Evolutionary conservation across 2,113 vertebrate genomes (phyloP).

Genomic region (Lophius piscatorius): DNA sequence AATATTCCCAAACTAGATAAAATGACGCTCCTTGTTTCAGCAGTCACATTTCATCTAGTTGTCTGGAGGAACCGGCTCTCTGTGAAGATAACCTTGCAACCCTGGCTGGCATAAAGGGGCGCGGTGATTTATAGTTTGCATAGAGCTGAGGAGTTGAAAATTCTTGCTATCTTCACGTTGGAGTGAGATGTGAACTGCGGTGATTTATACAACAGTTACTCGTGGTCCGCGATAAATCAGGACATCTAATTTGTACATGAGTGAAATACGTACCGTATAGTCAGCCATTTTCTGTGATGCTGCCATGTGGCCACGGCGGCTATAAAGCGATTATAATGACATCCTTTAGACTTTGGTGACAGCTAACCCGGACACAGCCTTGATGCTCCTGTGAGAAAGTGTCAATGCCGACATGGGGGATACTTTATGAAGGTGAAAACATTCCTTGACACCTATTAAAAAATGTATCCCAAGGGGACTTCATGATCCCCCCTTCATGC

Average conservation of each 20-base stretch:
- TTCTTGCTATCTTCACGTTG: slow-evolving; percentile 33
- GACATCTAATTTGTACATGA: slow-evolving; percentile 68
- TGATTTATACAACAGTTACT: slow-evolving; percentile 61
- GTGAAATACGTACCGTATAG: slow-evolving; percentile 58
- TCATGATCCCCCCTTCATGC: slow-evolving; percentile 75
- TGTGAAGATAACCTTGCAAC: slow-evolving; percentile 23
- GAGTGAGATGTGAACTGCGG: slow-evolving; percentile 49
- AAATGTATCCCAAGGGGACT: slow-evolving; percentile 53
- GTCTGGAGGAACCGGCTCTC: slow-evolving; percentile 5
- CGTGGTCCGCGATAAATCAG: slow-evolving; percentile 69
- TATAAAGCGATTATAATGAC: slow-evolving; percentile 64
- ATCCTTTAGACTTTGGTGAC: slow-evolving; percentile 67
- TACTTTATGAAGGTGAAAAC: slow-evolving; percentile 74
- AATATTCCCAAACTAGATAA: too few relatives aligned
- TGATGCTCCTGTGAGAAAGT: slow-evolving; percentile 69
- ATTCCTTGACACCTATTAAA: slow-evolving; percentile 41
- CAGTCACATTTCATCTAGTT: slow-evolving; percentile 1
- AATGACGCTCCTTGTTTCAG: too few relatives aligned
- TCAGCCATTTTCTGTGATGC: slow-evolving; percentile 54
- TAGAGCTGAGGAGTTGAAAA: slow-evolving; percentile 42
- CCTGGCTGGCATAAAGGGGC: background rate
- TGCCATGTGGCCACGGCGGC: slow-evolving; percentile 42
- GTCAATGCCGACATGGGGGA: slow-evolving; percentile 59
- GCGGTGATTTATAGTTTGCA: slow-evolving; percentile 44
- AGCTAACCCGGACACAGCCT: slow-evolving; percentile 77